phyloP scores from a whole-genome alignment of 2,888 invertebrate species.

The Dusona sp. region DNA sequence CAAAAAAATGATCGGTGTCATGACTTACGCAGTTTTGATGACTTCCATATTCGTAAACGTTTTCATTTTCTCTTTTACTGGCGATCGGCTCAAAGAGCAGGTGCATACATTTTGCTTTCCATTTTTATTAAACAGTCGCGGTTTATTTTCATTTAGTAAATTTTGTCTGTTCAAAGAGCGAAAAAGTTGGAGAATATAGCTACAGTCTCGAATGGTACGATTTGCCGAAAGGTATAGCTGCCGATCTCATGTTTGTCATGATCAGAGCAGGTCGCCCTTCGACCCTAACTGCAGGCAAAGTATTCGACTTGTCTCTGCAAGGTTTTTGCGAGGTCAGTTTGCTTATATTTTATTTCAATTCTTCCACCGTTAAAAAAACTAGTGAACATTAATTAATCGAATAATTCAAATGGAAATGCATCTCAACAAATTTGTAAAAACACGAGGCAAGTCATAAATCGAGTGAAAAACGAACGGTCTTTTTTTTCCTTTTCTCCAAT shows the following conservation, averaged over 20 bases:
- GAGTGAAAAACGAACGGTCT: slow-evolving; percentile 16
- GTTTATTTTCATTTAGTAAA: not conserved
- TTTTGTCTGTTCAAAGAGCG: slow-evolving; percentile 67
- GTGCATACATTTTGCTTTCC: slow-evolving; percentile 62
- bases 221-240: slow-evolving; percentile 72
- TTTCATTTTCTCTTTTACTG: slow-evolving; percentile 78
- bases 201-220: slow-evolving; percentile 77
- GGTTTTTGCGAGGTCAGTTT: slow-evolving; percentile 78
- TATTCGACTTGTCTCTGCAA: slow-evolving; percentile 78
- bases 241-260: slow-evolving; percentile 74
- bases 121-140: not conserved
- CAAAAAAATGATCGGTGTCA: slow-evolving; percentile 72
- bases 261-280: slow-evolving; percentile 76
- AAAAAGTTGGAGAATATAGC: slow-evolving; percentile 72
- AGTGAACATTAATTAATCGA: not conserved
- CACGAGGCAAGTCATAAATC: not conserved
- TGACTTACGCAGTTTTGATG: slow-evolving; percentile 77
- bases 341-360: not conserved
- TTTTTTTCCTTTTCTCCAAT: slow-evolving; percentile 32
- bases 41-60: slow-evolving; percentile 79
- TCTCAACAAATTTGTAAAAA: not conserved
- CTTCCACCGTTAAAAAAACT: not conserved
- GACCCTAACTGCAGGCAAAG: slow-evolving; percentile 78
- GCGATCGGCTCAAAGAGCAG: slow-evolving; percentile 78
- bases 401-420: not conserved